A percentile compares a stretch with the other conserved stretches of the same genome.
Evolutionary conservation across 2,113 vertebrate genomes (phyloP).

Genomic region (Asarcornis scutulata): DNA sequence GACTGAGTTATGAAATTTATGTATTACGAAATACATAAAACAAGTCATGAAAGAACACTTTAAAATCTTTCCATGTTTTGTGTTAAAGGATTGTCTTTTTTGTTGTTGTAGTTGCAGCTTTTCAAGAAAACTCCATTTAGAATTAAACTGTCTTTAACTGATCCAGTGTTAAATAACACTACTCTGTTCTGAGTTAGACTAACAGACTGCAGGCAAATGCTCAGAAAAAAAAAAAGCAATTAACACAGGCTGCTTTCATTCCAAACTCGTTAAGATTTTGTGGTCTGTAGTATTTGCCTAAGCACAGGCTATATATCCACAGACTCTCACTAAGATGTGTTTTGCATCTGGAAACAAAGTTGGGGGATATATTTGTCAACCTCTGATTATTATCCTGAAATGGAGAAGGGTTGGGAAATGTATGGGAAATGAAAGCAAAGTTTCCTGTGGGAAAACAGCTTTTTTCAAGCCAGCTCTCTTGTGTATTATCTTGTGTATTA

Average conservation of each 20-base stretch:
- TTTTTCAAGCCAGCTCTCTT: background rate
- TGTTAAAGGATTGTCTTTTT: background rate
- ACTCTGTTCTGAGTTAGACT: background rate
- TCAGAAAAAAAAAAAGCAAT: background rate
- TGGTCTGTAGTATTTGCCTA: background rate
- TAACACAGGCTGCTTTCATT: slow-evolving; percentile 60
- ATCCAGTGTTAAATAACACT: background rate
- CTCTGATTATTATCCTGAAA: background rate
- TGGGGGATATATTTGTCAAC: background rate
- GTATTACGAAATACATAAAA: background rate
- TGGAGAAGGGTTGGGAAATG: background rate
- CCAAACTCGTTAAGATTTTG: background rate
- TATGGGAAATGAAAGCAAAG: background rate
- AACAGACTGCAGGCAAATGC: background rate
- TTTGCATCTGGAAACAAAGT: background rate
- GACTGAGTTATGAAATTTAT: too few relatives aligned
- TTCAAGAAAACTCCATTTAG: background rate
- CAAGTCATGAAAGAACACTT: background rate
- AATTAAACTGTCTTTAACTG: background rate
- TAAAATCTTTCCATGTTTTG: background rate
- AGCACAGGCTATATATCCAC: background rate
- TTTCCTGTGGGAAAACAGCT: background rate
- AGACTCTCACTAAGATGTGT: background rate
- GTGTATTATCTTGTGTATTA: background rate
- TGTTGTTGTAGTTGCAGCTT: background rate